These are phyloP conservation scores for Catostylus mosaicus DNA, from an alignment of 30 jellyfish, hydroid and myxozoan species.

Conservation along the genomic window DNA sequence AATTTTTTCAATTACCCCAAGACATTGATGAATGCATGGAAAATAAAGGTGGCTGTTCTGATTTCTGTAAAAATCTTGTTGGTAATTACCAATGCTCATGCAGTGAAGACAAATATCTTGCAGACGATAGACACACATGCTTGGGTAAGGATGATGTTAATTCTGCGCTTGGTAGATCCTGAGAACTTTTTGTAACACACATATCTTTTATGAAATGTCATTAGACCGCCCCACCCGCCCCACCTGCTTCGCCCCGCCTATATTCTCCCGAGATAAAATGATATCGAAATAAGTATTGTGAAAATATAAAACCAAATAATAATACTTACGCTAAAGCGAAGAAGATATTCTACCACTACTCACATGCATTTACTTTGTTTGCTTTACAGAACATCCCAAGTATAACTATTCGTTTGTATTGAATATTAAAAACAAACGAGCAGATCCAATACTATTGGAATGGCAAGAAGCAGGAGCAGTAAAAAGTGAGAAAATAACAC, in stretches of 20 bases:
- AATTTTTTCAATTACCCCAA: neutral
- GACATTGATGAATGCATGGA: conserved; percentile 81
- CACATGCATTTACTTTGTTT: too few species aligned
- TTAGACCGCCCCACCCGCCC: too few species aligned
- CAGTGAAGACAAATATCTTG: conserved; percentile 41
- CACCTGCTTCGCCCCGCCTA: too few species aligned
- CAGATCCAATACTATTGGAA: neutral
- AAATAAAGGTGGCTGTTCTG: conserved; percentile 75
- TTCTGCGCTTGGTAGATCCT: too few species aligned
- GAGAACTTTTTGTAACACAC: too few species aligned
- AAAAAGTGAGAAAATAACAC: neutral
- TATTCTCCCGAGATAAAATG: too few species aligned
- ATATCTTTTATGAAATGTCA: too few species aligned
- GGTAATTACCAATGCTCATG: conserved; percentile 67
- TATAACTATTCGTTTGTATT: conserved; percentile 21
- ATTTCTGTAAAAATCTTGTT: conserved; percentile 54
- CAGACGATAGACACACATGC: conserved; percentile 59
- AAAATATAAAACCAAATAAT: too few species aligned
- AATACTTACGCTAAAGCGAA: too few species aligned
- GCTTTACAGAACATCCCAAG: conserved; percentile 30
- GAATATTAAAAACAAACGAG: conserved; percentile 6
- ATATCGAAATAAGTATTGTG: too few species aligned
- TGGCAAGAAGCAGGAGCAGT: conserved; percentile 25
- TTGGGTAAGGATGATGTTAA: conserved; percentile 39
- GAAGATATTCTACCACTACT: too few species aligned